Conservation (phyloP, 2,113 vertebrate genomes). For the Plectropomus leopardus region DNA sequence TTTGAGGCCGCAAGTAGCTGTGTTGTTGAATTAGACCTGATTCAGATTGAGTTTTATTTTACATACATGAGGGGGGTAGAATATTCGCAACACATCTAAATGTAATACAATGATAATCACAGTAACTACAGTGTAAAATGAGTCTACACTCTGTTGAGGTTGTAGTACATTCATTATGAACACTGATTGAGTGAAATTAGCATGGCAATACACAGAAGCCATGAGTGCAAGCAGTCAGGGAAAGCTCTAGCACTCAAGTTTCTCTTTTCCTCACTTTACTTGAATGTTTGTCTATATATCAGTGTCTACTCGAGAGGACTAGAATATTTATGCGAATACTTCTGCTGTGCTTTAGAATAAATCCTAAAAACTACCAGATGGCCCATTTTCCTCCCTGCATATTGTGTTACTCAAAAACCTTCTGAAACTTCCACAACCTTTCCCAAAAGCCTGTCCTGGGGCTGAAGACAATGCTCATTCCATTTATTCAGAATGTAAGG, state of each 20-base stretch:
- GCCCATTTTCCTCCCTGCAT: slow-evolving; percentile 18
- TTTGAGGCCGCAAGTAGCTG: neutral
- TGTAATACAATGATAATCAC: neutral
- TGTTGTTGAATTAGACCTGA: neutral
- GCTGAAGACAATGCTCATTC: neutral
- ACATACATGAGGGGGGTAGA: neutral
- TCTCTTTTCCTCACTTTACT: neutral
- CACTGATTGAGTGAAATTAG: neutral
- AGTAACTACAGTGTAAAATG: neutral
- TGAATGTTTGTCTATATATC: slow-evolving; percentile 3
- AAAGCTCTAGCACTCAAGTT: neutral
- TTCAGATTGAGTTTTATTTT: neutral
- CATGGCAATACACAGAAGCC: neutral
- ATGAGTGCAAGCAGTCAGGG: slow-evolving; percentile 7
- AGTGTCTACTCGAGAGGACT: slow-evolving; percentile 9
- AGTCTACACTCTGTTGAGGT: neutral
- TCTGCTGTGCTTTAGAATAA: neutral
- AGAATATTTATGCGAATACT: slow-evolving; percentile 16
- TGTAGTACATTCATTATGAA: neutral
- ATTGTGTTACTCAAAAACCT: slow-evolving; percentile 24
- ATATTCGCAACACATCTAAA: slow-evolving; percentile 11
- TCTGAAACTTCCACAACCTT: slow-evolving; percentile 17
- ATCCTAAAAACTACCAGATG: slow-evolving; percentile 37
- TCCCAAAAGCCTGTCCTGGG: slow-evolving; percentile 8
- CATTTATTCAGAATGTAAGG: slow-evolving; percentile 1